Evolutionary conservation across 2,888 invertebrate genomes (phyloP).

Genomic region (Ceraclea dissimilis): DNA sequence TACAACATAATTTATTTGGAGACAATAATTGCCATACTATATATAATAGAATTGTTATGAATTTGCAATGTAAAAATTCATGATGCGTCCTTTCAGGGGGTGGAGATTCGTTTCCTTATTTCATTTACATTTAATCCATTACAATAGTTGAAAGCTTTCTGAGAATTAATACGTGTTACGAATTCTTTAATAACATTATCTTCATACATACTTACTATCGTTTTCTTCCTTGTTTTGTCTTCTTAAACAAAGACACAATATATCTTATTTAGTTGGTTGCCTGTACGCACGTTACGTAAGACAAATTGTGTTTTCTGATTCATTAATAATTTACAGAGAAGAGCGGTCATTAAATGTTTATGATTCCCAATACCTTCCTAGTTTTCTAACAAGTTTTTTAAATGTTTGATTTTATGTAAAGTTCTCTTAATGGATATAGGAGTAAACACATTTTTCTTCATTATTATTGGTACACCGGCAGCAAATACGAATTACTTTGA

Average conservation of each 20-base stretch:
- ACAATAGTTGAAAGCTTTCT: conserved; percentile 11
- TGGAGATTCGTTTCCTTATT: conserved; percentile 10
- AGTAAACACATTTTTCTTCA: too few relatives aligned
- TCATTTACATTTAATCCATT: conserved; percentile 18
- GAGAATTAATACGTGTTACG: conserved; percentile 12
- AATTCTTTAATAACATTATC: conserved; percentile 3
- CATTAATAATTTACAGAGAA: not conserved
- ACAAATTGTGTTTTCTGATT: not conserved
- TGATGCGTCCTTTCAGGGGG: not conserved
- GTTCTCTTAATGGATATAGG: too few relatives aligned
- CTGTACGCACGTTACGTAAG: not conserved
- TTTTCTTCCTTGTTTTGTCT: not conserved
- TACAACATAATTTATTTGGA: too few relatives aligned
- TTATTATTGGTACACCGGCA: too few relatives aligned
- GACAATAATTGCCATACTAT: too few relatives aligned
- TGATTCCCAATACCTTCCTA: too few relatives aligned
- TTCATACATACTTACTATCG: not conserved
- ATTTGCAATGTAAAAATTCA: conserved; percentile 10
- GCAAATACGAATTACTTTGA: too few relatives aligned
- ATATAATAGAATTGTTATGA: not conserved
- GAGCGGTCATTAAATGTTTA: not conserved
- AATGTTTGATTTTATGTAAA: too few relatives aligned
- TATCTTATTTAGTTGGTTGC: not conserved
- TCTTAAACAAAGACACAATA: not conserved
- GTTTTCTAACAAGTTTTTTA: too few relatives aligned